Evolutionary conservation across 1,140 invertebrate genomes (phyloP), one percentile per base, ranked within the genome.

Genomic region (Potamilus streckersoni): DNA sequence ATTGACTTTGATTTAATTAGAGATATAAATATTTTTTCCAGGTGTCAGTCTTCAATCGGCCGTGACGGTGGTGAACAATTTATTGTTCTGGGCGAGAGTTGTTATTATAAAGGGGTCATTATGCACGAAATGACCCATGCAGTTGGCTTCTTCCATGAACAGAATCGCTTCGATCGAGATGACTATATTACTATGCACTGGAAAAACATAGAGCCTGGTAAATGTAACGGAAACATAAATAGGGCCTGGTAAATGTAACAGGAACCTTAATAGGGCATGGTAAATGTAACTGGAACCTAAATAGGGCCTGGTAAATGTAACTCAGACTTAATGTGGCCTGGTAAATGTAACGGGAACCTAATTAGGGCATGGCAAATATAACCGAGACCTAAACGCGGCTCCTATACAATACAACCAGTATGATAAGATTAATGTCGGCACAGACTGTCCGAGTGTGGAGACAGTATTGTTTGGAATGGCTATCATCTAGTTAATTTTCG

Each of bases 81-180:
- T 31, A 78, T 85, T 15, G 76, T 78, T 38, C 73, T 86, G 5
- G 82, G 82, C 13, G 31, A 69, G 8, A 73, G 76, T 20, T 86
- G 85, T 75, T 79, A 80, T 61, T 73, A 73, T 31, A 83, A 80
- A 23, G 85, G 85, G 13, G 79, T 81, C 38, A 76, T 83, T 20
- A 62, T 85, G 56, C 96, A 97, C 82, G 96, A 97, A 87, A 87
- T 97, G 78, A 94, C 96, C 91, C 96, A 97, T 80, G 93, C 94
- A 0, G 82, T 95, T 23, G 96, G 96, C 1, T 96, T 97, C 87
- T 92, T 95, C 84, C 96, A 97, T 86, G 95, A 97, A 84, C 96
- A 97, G 85, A 96, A 94, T 80, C 91, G 95, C 38, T 92, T 90
- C 49, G 96, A 97, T 79, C 90, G 96, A 20, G 95, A 96, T 82